Percentiles rank a stretch among this genome's conserved stretches.
These are phyloP conservation scores for Oryctes rhinoceros DNA, from an alignment of 1,140 invertebrate genomes.

Conservation along the genomic window DNA sequence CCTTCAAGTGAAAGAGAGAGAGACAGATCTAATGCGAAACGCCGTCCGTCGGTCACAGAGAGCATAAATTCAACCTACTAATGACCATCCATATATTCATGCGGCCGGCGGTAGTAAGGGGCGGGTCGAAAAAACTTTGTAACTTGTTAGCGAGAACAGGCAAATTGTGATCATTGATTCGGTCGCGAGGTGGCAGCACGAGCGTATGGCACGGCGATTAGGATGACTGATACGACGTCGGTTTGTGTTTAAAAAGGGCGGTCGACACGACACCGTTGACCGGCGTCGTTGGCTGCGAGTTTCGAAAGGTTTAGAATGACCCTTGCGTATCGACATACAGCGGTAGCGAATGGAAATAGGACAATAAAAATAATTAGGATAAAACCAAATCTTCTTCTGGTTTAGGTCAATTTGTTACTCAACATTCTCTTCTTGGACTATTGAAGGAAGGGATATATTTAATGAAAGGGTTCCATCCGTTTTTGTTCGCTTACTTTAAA, in stretches of 20 bases:
- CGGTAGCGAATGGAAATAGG: too few species aligned
- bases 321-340: background rate
- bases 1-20: background rate
- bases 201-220: background rate
- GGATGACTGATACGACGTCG: conserved; percentile 8
- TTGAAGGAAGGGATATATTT: too few species aligned
- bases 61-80: background rate
- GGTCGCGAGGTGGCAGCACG: conserved; percentile 5
- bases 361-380: too few species aligned
- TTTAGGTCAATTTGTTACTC: too few species aligned
- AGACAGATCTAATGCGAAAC: background rate
- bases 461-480: too few species aligned
- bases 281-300: background rate
- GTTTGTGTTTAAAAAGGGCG: conserved; percentile 13
- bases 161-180: conserved; percentile 22
- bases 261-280: background rate
- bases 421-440: too few species aligned
- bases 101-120: background rate
- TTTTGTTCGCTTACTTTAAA: too few species aligned
- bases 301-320: background rate
- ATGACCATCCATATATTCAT: conserved; percentile 10
- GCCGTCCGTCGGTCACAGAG: background rate
- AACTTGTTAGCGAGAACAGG: conserved; percentile 21
- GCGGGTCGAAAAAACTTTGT: conserved; percentile 2
- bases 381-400: too few species aligned